These are phyloP conservation scores for Ctenoplectra terminalis DNA, from an alignment of 1,140 invertebrate species.

Conservation along the genomic window DNA sequence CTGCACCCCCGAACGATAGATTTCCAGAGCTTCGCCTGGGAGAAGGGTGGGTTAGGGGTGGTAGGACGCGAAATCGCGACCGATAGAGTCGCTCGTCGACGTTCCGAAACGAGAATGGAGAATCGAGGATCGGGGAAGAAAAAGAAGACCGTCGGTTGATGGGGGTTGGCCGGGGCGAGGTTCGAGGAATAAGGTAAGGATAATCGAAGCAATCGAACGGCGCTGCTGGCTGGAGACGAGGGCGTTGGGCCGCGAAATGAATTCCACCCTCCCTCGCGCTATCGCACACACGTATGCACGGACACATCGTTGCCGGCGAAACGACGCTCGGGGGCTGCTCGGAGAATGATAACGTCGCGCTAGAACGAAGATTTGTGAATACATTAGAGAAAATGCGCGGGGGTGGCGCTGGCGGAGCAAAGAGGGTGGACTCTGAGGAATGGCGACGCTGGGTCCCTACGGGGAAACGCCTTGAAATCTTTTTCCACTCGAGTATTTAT, in stretches of 20 bases:
- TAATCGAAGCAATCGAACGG: slow-evolving; percentile 80
- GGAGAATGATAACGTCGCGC: slow-evolving; percentile 77
- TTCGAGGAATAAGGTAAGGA: slow-evolving; percentile 75
- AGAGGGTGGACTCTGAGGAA: slow-evolving; percentile 54
- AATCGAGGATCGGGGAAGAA: slow-evolving; percentile 49
- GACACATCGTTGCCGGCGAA: not conserved
- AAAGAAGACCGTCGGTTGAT: slow-evolving; percentile 9
- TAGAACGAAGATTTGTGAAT: slow-evolving; percentile 80
- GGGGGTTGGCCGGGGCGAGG: slow-evolving; percentile 50
- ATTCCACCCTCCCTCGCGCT: slow-evolving; percentile 68
- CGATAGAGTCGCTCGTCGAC: slow-evolving; percentile 32
- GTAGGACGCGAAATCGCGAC: slow-evolving; percentile 31
- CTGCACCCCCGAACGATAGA: slow-evolving; percentile 34
- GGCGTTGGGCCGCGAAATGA: slow-evolving; percentile 80
- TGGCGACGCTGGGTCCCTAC: slow-evolving; percentile 35
- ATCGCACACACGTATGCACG: not conserved
- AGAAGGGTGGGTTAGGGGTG: not conserved
- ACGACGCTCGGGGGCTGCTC: slow-evolving; percentile 65
- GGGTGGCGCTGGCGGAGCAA: slow-evolving; percentile 15
- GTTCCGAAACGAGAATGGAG: slow-evolving; percentile 54
- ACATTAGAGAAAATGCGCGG: slow-evolving; percentile 75
- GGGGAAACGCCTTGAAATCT: slow-evolving; percentile 67
- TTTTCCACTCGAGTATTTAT: slow-evolving; percentile 67
- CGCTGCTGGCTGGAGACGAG: slow-evolving; percentile 74
- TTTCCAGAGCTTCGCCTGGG: not conserved